phyloP scores from a whole-genome alignment of 2,888 invertebrate genomes.

The Andrena bicolor region DNA sequence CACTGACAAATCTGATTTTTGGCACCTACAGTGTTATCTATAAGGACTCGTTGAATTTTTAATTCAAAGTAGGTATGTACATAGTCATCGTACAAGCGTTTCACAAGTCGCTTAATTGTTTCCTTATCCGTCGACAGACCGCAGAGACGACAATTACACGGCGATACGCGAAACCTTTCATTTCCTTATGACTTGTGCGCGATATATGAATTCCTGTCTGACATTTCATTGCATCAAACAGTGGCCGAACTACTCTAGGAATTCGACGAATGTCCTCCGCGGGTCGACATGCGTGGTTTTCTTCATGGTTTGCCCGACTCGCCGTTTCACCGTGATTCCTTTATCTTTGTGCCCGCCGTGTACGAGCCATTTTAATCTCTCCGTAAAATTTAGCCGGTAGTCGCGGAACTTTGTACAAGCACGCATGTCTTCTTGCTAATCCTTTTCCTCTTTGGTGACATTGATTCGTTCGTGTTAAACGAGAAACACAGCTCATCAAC shows the following conservation, averaged over 20 bases:
- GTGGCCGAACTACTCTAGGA: slow-evolving; percentile 64
- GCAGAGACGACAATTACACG: slow-evolving; percentile 41
- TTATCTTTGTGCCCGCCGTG: slow-evolving; percentile 26
- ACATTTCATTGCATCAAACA: slow-evolving; percentile 66
- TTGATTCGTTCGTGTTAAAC: neutral
- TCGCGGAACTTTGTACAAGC: slow-evolving; percentile 19
- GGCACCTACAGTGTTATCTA: no score
- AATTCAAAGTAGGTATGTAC: neutral
- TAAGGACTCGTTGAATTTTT: neutral
- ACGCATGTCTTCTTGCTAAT: neutral
- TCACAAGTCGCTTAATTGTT: slow-evolving; percentile 41
- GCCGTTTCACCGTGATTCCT: slow-evolving; percentile 57
- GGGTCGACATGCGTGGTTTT: slow-evolving; percentile 53
- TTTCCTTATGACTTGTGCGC: slow-evolving; percentile 68
- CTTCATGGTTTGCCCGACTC: slow-evolving; percentile 36
- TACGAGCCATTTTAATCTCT: slow-evolving; percentile 33
- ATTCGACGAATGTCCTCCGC: slow-evolving; percentile 60
- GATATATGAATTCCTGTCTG: slow-evolving; percentile 66
- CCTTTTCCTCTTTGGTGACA: neutral
- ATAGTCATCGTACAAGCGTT: slow-evolving; percentile 2
- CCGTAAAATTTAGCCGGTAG: slow-evolving; percentile 16
- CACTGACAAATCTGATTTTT: no score
- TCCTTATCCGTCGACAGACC: slow-evolving; percentile 42
- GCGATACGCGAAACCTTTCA: slow-evolving; percentile 62
- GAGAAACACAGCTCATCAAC: no score